Evolutionary conservation across 1,140 invertebrate genomes (phyloP), one percentile per base, ranked within the genome.

Genomic region (Pemphigus obesinymphae): DNA sequence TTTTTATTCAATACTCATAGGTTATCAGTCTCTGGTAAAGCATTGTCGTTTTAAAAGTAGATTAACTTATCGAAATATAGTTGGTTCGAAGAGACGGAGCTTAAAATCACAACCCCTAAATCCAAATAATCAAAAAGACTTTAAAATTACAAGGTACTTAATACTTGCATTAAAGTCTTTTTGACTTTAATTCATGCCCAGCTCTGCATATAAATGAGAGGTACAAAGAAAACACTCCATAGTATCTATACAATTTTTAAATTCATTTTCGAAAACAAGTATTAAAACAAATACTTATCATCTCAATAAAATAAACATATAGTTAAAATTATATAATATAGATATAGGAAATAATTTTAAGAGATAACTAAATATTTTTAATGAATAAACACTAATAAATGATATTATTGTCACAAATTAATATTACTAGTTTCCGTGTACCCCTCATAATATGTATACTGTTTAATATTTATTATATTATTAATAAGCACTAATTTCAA

Each of bases 201-300:
- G 76, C 76, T 80, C 76, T 80, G 76, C 76, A 80, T 80, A 80
- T 80, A 43, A 43, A 80, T 80, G 76, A 80, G 76, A 63, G 55
- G 76, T 80, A 80, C 76, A 80, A 50, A 50, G 48, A 80, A 53
- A 76, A 34, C 29, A 29, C 17, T 8, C 20, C 4, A 37, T 34
- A n/a, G n/a, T n/a, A 70, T 68, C 10, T 73, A 50, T 31, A 48
- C 15, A 31, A 48, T 50, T 2, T 50, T 68, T 10, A 66, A 37
- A 11, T 66, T 4, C 10, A 37, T n/a, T 66, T 40, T 66, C 17
- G 15, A 68, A 68, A 37, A 45, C 10, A 68, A 40, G 20, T 50
- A n/a, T 50, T 11, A 20, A 73, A 34, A 63, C 3, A 55, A 20
- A 26, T 13, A 58, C 23, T 58, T 10, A 45, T 70, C 20, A 45